Percentiles rank a stretch among this genome's conserved stretches.
These are phyloP conservation scores for Ictalurus furcatus DNA, from an alignment of 2,113 vertebrate genomes.

Conservation along the genomic window DNA sequence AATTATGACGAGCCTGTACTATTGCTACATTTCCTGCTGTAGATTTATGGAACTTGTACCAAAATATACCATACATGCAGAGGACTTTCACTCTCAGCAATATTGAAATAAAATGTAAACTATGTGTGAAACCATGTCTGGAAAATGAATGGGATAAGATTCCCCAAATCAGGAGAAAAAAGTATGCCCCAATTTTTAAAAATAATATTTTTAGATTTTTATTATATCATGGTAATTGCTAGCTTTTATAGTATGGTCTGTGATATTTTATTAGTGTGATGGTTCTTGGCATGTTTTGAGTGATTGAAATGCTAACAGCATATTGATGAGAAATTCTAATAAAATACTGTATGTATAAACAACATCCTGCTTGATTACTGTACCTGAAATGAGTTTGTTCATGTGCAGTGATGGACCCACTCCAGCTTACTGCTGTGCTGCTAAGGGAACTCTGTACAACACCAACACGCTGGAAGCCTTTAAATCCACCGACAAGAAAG, in stretches of 20 bases:
- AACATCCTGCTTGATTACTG: not conserved
- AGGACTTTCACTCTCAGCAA: not conserved
- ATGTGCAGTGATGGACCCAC: constrained; percentile 79
- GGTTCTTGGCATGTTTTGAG: not conserved
- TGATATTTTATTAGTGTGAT: not conserved
- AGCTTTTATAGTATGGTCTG: not conserved
- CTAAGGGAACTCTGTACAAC: constrained; percentile 85
- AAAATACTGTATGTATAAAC: not conserved
- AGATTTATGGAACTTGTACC: not conserved
- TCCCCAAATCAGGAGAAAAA: too few relatives aligned
- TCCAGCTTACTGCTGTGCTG: constrained; percentile 85
- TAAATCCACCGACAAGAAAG: constrained; percentile 90
- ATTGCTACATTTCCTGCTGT: not conserved
- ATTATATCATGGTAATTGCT: not conserved
- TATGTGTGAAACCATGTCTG: not conserved
- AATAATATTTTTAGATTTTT: too few relatives aligned
- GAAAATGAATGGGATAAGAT: not conserved
- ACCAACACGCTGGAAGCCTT: constrained; percentile 96
- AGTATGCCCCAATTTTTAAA: not conserved
- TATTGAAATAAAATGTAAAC: not conserved
- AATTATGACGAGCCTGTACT: not conserved
- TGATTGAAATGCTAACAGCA: not conserved
- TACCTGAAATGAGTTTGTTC: not conserved
- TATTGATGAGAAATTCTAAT: not conserved
- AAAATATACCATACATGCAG: not conserved